These are phyloP conservation scores for Solenodon paradoxus DNA, from an alignment of 2,113 vertebrate species.

Conservation along the genomic window DNA sequence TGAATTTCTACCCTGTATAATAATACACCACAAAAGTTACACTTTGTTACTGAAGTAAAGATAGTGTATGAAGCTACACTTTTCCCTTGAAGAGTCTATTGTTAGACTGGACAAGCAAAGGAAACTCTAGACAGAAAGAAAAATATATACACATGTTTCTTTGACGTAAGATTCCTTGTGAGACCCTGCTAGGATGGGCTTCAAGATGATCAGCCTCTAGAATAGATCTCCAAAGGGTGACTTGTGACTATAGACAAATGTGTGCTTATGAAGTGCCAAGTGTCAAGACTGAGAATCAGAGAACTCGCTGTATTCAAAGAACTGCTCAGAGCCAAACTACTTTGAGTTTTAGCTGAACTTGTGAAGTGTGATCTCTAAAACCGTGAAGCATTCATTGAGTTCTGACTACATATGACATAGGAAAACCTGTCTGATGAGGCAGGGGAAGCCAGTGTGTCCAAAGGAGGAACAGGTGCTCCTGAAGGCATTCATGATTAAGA, in stretches of 20 bases:
- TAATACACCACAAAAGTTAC: not conserved
- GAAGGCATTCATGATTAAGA: not conserved
- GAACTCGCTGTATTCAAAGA: not conserved
- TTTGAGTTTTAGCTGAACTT: not conserved
- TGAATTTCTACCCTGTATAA: not conserved
- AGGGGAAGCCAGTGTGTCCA: not conserved
- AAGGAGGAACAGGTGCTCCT: not conserved
- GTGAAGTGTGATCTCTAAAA: not conserved
- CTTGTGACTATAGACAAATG: not conserved
- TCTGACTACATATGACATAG: not conserved
- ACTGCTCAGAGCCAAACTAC: not conserved
- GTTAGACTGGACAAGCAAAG: not conserved
- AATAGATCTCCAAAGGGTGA: not conserved
- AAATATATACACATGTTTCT: not conserved
- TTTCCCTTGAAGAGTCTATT: not conserved
- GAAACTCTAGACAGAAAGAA: not conserved
- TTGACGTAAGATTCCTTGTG: not conserved
- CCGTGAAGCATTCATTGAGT: not conserved
- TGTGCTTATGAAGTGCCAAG: not conserved
- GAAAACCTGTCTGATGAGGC: not conserved
- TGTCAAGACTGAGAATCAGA: not conserved
- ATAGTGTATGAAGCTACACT: not conserved
- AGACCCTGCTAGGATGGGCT: not conserved
- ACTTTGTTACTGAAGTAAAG: not conserved
- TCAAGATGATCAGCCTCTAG: not conserved